Evolutionary conservation across 2,113 vertebrate species (phyloP).

Genomic region (Charina bottae): DNA sequence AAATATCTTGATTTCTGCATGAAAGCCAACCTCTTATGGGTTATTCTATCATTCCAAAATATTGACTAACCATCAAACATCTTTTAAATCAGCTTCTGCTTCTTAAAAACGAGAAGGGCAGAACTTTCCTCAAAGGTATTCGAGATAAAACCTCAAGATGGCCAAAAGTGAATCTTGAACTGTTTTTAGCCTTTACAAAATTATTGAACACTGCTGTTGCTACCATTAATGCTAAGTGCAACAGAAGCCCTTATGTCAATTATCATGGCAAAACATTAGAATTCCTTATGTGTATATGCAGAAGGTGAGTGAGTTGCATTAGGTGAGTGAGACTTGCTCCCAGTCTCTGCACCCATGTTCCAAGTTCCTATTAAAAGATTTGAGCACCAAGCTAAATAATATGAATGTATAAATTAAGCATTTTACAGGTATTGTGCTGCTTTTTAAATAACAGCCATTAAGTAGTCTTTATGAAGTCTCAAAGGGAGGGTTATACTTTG

Average conservation of each 20-base stretch:
- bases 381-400: neutral
- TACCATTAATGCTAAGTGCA: neutral
- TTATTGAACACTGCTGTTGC: neutral
- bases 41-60: conserved; percentile 22
- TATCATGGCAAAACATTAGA: neutral
- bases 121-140: neutral
- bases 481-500: neutral
- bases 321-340: neutral
- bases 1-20: conserved; percentile 22
- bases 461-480: neutral
- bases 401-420: neutral
- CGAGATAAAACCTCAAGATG: neutral
- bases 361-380: neutral
- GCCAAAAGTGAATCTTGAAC: neutral
- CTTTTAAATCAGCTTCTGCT: neutral
- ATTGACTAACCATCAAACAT: conserved; percentile 19
- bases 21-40: neutral
- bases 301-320: too few species aligned
- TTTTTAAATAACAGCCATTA: neutral
- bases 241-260: neutral
- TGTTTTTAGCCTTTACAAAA: neutral
- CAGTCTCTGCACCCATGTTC: neutral
- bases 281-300: neutral
- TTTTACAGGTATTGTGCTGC: neutral
- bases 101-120: neutral